Percentiles rank a stretch among this genome's conserved stretches.
Evolutionary conservation across 2,888 invertebrate species (phyloP).

Genomic region (Netelia virgata): DNA sequence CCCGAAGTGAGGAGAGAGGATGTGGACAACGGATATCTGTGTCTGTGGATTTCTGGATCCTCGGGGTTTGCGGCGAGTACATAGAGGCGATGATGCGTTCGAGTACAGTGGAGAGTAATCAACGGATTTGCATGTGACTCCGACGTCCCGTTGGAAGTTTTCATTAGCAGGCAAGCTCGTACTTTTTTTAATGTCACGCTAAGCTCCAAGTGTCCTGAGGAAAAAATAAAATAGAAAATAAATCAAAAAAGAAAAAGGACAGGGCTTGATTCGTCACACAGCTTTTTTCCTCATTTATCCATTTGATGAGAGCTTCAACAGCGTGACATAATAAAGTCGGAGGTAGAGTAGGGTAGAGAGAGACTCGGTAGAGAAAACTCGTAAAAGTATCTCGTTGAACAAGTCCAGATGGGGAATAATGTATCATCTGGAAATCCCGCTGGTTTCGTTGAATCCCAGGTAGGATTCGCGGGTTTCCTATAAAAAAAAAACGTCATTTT

Average conservation of each 20-base stretch:
- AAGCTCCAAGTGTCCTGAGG: not conserved
- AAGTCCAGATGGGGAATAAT: too few species aligned
- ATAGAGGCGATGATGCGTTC: slow-evolving; percentile 27
- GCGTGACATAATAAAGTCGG: too few species aligned
- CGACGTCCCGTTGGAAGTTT: slow-evolving; percentile 68
- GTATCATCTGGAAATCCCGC: too few species aligned
- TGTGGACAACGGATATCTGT: slow-evolving; percentile 45
- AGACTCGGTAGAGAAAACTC: too few species aligned
- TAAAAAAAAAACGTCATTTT: too few species aligned
- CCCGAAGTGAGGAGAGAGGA: slow-evolving; percentile 29
- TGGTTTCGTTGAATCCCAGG: too few species aligned
- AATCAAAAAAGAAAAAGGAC: not conserved
- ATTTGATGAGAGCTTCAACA: too few species aligned
- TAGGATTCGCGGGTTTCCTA: too few species aligned
- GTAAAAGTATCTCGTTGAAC: too few species aligned
- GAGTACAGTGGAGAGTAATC: slow-evolving; percentile 71
- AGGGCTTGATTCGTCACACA: not conserved
- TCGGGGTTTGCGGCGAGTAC: slow-evolving; percentile 44
- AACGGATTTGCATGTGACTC: slow-evolving; percentile 75
- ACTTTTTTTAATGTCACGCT: slow-evolving; percentile 43
- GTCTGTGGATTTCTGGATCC: slow-evolving; percentile 30
- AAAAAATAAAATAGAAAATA: slow-evolving; percentile 17
- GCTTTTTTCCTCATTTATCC: too few species aligned
- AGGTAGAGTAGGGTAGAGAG: too few species aligned
- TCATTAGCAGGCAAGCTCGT: slow-evolving; percentile 66